Conservation (phyloP, 2,888 invertebrate genomes). For the Nudaria mundana region DNA sequence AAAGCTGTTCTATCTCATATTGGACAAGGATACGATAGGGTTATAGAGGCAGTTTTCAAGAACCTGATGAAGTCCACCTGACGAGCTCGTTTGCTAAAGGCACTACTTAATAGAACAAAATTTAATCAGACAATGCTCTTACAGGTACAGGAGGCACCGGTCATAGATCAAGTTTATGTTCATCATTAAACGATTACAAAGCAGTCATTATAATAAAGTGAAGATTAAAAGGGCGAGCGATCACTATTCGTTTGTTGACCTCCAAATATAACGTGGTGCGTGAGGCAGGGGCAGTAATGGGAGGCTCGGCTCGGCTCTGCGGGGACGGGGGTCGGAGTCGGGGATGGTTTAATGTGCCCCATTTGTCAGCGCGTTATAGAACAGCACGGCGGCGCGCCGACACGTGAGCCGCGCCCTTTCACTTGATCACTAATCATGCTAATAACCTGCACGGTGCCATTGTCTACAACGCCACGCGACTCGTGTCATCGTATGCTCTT, state of each 20-base stretch:
- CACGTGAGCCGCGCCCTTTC: slow-evolving; percentile 27
- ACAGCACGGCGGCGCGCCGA: no score
- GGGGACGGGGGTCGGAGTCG: slow-evolving; percentile 2
- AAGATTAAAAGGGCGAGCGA: slow-evolving; percentile 19
- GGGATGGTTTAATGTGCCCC: slow-evolving; percentile 27
- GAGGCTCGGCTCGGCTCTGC: not conserved
- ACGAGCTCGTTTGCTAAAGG: no score
- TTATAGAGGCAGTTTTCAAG: no score
- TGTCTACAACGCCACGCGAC: no score
- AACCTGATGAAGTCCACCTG: no score
- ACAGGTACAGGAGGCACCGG: not conserved
- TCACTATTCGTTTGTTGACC: slow-evolving; percentile 32
- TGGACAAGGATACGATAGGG: no score
- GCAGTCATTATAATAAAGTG: slow-evolving; percentile 12
- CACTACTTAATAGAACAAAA: no score
- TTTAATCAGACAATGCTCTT: not conserved
- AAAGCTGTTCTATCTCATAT: no score
- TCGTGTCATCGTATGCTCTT: no score
- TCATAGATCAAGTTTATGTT: slow-evolving; percentile 5
- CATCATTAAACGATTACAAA: slow-evolving; percentile 12
- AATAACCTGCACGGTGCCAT: slow-evolving; percentile 23
- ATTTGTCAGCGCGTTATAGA: slow-evolving; percentile 26
- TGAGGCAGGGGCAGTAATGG: not conserved
- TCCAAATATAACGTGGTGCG: slow-evolving; percentile 28
- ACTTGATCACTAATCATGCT: slow-evolving; percentile 28